A percentile compares a stretch with the other conserved stretches of the same genome.
These are phyloP conservation scores for Etheostoma spectabile DNA, from an alignment of 2,113 vertebrate species.

Conservation along the genomic window DNA sequence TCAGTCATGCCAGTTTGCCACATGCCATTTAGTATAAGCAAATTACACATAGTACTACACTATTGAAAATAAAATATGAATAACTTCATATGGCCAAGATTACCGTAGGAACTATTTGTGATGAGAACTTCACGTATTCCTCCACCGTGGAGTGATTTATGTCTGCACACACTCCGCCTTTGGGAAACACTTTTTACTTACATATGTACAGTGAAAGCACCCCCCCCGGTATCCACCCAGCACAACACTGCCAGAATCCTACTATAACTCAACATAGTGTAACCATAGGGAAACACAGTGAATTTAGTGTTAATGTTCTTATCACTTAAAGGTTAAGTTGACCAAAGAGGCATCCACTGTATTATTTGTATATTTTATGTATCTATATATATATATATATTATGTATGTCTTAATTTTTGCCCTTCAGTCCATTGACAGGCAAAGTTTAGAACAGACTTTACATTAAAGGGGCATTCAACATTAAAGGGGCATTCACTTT, in stretches of 20 bases:
- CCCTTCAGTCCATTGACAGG: background rate
- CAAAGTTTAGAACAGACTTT: background rate
- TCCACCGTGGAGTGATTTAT: no score
- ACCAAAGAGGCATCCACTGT: background rate
- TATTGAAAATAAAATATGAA: background rate
- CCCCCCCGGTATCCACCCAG: background rate
- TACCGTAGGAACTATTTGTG: background rate
- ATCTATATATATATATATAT: background rate
- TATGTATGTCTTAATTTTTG: background rate
- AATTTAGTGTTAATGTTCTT: constrained; percentile 1
- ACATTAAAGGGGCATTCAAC: no score
- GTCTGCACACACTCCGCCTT: background rate
- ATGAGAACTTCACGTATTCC: no score
- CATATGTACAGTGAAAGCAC: background rate
- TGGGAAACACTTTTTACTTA: constrained; percentile 2
- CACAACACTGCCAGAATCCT: background rate
- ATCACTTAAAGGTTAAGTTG: constrained; percentile 16
- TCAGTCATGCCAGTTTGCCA: background rate
- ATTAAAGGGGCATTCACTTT: no score
- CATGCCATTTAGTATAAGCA: background rate
- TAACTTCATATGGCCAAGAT: background rate
- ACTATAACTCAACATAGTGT: constrained; percentile 2
- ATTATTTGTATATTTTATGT: constrained; percentile 1
- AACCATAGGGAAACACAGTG: background rate
- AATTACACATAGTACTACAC: background rate